phyloP scores from a whole-genome alignment of 2,113 vertebrate genomes.

The Festucalex cinctus region DNA sequence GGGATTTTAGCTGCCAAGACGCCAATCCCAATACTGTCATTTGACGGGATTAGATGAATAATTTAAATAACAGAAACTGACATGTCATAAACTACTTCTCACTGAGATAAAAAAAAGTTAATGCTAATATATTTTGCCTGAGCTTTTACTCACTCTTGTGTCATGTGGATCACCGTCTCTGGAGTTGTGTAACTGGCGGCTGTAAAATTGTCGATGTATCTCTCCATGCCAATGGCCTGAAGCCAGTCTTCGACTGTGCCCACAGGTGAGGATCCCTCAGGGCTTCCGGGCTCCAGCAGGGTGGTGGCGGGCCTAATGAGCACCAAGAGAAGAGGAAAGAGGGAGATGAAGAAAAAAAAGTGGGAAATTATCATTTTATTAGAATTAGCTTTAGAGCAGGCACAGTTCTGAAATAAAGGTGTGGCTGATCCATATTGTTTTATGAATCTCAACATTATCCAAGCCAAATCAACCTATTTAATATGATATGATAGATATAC shows the following conservation, averaged over 20 bases:
- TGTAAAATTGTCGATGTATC: constrained; percentile 95
- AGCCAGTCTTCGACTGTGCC: constrained; percentile 93
- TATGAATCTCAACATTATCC: too few relatives aligned
- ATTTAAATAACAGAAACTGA: constrained; percentile 13
- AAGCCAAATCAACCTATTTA: constrained; percentile 43
- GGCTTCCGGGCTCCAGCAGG: constrained; percentile 88
- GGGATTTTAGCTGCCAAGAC: constrained; percentile 20
- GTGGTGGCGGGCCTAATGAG: constrained; percentile 81
- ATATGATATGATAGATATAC: too few relatives aligned
- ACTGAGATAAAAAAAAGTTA: too few relatives aligned
- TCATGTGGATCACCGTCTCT: constrained; percentile 93
- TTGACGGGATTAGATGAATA: constrained; percentile 7
- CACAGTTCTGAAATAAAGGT: neutral
- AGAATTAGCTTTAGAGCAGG: neutral
- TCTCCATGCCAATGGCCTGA: constrained; percentile 94
- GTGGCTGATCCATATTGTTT: too few relatives aligned
- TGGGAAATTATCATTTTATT: fast-evolving
- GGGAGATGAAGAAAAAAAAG: neutral
- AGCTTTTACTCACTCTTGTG: constrained; percentile 91
- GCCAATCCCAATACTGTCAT: constrained; percentile 24
- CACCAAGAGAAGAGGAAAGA: constrained; percentile 1
- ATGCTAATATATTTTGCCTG: too few relatives aligned
- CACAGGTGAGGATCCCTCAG: constrained; percentile 78
- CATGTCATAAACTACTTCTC: neutral
- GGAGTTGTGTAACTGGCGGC: constrained; percentile 89